These are phyloP conservation scores for Chironomus riparius DNA, from an alignment of 2,888 invertebrate species.

Conservation along the genomic window DNA sequence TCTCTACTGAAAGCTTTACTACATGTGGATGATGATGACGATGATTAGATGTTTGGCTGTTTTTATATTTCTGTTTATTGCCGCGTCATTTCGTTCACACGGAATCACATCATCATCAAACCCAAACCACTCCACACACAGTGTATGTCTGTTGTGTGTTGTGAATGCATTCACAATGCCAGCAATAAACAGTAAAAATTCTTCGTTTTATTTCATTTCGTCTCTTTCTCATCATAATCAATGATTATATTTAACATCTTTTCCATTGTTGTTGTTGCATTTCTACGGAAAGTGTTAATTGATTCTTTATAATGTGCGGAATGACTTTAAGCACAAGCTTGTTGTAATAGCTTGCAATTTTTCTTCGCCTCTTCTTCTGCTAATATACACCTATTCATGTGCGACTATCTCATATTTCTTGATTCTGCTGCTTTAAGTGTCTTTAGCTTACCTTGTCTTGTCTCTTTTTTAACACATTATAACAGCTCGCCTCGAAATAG, in stretches of 20 bases:
- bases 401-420: not conserved
- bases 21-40: not conserved
- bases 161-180: not conserved
- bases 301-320: constrained; percentile 26
- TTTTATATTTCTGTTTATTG: constrained; percentile 13
- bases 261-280: not conserved
- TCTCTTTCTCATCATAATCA: not conserved
- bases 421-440: no score
- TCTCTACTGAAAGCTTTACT: not conserved
- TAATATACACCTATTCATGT: not conserved
- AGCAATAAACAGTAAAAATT: not conserved
- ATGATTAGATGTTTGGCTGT: constrained; percentile 21
- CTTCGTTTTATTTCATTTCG: not conserved
- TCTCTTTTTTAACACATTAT: not conserved
- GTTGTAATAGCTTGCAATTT: constrained; percentile 22
- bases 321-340: constrained; percentile 25
- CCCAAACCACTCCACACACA: constrained; percentile 3
- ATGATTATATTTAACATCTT: not conserved
- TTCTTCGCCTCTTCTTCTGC: not conserved
- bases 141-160: not conserved
- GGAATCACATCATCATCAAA: not conserved
- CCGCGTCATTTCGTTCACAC: constrained; percentile 23
- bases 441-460: no score
- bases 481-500: not conserved
- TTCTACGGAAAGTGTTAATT: constrained; percentile 20